A percentile compares a stretch with the other conserved stretches of the same genome.
phyloP scores from a whole-genome alignment of 2,113 vertebrate species.

The Myrmecophaga tridactyla region DNA sequence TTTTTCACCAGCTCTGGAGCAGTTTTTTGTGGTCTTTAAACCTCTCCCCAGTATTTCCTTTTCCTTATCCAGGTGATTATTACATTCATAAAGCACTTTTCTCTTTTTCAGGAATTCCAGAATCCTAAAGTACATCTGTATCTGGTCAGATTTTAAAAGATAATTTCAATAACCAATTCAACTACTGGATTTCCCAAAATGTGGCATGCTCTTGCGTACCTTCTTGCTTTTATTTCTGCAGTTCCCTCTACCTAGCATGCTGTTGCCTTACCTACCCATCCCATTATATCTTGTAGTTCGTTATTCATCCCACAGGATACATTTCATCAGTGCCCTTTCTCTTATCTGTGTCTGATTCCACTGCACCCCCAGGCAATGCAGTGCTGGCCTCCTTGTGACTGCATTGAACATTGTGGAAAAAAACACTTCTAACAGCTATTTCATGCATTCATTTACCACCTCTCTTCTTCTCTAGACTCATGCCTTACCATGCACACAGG shows the following conservation, averaged over 20 bases:
- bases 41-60: background rate
- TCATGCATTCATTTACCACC: too few species aligned
- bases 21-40: background rate
- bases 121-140: background rate
- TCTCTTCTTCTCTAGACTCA: background rate
- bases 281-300: background rate
- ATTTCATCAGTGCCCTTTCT: background rate
- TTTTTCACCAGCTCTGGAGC: slow-evolving; percentile 16
- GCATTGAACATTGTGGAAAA: background rate
- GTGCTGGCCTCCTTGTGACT: background rate
- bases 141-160: slow-evolving; percentile 6
- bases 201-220: background rate
- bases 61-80: slow-evolving; percentile 24
- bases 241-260: background rate
- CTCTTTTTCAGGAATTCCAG: slow-evolving; percentile 19
- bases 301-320: background rate
- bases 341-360: background rate
- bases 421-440: background rate
- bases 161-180: background rate
- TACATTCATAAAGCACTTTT: slow-evolving; percentile 27
- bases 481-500: background rate
- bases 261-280: rapidly evolving
- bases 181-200: slow-evolving; percentile 8
- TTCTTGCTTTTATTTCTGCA: background rate
- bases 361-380: background rate